A percentile compares a stretch with the other conserved stretches of the same genome.
phyloP scores from a whole-genome alignment of 30 jellyfish, hydroid and myxozoan genomes.

The Hydractinia echinata region DNA sequence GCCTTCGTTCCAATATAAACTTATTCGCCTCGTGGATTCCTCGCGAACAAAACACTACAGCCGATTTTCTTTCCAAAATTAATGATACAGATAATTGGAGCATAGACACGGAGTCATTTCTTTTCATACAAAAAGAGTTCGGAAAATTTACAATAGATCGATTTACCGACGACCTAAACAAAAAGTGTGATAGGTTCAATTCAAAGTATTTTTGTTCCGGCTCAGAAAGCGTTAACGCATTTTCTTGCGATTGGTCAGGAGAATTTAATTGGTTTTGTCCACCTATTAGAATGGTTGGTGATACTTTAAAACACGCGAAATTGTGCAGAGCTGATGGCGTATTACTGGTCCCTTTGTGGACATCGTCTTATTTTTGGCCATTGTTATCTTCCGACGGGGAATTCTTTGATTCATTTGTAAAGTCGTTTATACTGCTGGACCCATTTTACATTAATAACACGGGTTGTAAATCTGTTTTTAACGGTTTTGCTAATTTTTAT shows the following conservation, averaged over 20 bases:
- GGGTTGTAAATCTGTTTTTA: neutral
- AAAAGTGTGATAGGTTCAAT: neutral
- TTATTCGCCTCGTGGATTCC: too few relatives aligned
- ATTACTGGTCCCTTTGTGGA: neutral
- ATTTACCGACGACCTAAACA: slow-evolving; percentile 12
- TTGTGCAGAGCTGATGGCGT: slow-evolving; percentile 1
- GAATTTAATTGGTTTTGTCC: slow-evolving; percentile 14
- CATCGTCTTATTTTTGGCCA: slow-evolving; percentile 7
- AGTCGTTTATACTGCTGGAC: neutral
- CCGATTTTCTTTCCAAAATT: too few relatives aligned
- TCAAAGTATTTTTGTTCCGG: slow-evolving; percentile 12
- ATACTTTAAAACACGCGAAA: slow-evolving; percentile 12
- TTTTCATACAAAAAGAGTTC: too few relatives aligned
- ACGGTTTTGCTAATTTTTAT: neutral
- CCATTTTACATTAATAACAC: slow-evolving; percentile 10
- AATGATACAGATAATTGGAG: too few relatives aligned
- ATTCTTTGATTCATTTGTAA: neutral
- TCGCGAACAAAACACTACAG: too few relatives aligned
- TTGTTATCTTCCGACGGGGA: slow-evolving; percentile 5
- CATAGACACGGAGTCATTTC: too few relatives aligned
- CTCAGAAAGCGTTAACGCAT: slow-evolving; percentile 4
- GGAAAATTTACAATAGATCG: slow-evolving; percentile 13
- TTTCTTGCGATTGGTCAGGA: neutral
- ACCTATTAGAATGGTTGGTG: slow-evolving; percentile 3
- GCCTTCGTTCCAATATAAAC: too few relatives aligned